Base-by-base conservation (phyloP, 1,140 invertebrate genomes). In the Neomicropteryx cornuta region DNA sequence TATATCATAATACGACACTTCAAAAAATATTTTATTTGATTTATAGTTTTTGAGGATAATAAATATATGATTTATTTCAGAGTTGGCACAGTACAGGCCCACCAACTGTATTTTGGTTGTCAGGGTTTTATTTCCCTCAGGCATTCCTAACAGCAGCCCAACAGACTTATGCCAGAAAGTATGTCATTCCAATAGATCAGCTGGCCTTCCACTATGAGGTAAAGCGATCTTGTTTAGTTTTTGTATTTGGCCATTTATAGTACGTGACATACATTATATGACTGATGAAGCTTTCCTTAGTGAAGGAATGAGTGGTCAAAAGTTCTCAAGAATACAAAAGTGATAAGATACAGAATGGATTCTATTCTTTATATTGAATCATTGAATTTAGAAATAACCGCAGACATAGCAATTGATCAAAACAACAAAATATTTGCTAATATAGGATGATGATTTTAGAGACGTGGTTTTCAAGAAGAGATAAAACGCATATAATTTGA, bases 51-150 rank as follows among this genome's bases (percentile, higher is more conserved):
- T 30, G 8, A 14, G 28, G 14, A 30, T 8, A 8, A 3, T 14
- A 13, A 30, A 30, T 27, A 13, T 27, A 13, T 8, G 8, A 34
- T 42, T 45, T 32, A 30, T 49, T 47, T 18, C 51, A 90, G 77
- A 70, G 77, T 48, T 96, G 92, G 93, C 86, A 79, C 46, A 73
- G 83, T 11, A 50, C 81, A 42, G 90, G 89, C 5, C 77, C 85
- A 13, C 89, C 92, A 1, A 42, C 64, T 3, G 76, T 82, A 6
- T 95, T 85, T 62, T 97, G 93, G 93, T 62, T 97, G 20, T 89
- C 91, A 0, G 92, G 90, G 14, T 95, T 97, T 60, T 97, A 83
- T 58, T 96, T 95, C 56, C 92, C 92, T 0, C 91, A 96, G 68
- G 90, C 91, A 4, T 97, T 97, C 64, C 68, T 97, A 11, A 97